Percentiles rank a stretch among this genome's conserved stretches.
These are phyloP conservation scores for Conops quadrifasciatus DNA, from an alignment of 2,888 invertebrate genomes.

Conservation along the genomic window DNA sequence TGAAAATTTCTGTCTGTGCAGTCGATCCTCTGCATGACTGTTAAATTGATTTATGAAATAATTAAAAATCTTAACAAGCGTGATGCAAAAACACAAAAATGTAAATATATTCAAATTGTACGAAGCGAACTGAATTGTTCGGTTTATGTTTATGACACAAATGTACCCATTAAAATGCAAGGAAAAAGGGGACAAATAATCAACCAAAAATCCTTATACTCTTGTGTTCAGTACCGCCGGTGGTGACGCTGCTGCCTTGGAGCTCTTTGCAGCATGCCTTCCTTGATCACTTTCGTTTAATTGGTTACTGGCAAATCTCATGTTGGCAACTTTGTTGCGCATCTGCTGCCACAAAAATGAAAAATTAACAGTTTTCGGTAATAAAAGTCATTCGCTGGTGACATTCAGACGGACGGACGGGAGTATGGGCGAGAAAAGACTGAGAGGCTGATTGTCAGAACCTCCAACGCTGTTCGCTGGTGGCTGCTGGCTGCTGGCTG, in stretches of 20 bases:
- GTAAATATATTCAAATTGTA: too few species aligned
- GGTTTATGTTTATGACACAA: too few species aligned
- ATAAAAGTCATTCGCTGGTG: constrained; percentile 13
- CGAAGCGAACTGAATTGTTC: too few species aligned
- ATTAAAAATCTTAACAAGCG: too few species aligned
- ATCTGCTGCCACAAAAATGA: constrained; percentile 9
- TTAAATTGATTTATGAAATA: too few species aligned
- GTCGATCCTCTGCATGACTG: too few species aligned
- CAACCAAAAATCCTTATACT: background rate
- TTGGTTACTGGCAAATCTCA: constrained; percentile 3
- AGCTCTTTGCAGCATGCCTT: constrained; percentile 3
- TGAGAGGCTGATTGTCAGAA: background rate
- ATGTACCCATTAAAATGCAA: background rate
- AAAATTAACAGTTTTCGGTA: constrained; percentile 16
- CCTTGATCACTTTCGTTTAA: background rate
- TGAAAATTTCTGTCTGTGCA: too few species aligned
- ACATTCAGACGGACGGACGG: background rate
- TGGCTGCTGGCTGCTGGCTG: background rate
- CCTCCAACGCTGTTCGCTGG: constrained; percentile 3
- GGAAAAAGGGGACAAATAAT: background rate
- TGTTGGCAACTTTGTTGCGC: constrained; percentile 9
- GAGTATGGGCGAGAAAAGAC: too few species aligned
- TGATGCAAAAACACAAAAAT: too few species aligned
- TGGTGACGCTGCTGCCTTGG: background rate
- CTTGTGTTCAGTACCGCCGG: too few species aligned